Evolutionary conservation across 2,113 vertebrate species (phyloP).

Genomic region (Hydropotes inermis): DNA sequence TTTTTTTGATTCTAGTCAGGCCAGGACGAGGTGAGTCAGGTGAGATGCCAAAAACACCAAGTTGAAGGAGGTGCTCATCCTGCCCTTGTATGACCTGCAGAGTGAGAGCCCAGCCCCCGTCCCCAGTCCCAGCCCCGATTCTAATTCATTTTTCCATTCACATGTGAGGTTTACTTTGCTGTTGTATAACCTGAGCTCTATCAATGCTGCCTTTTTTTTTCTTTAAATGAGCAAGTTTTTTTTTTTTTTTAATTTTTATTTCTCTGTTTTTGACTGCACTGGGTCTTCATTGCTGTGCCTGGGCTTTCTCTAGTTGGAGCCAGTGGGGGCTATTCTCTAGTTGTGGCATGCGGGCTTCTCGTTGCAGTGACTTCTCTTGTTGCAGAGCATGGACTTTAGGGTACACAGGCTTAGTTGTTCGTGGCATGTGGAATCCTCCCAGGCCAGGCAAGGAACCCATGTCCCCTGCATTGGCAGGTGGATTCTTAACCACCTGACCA

Average conservation of each 20-base stretch:
- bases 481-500: background rate
- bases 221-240: background rate
- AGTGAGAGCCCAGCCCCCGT: background rate
- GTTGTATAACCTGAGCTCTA: background rate
- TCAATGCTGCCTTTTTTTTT: background rate
- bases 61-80: background rate
- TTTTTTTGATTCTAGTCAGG: background rate
- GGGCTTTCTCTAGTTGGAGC: background rate
- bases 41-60: background rate
- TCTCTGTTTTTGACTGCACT: background rate
- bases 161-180: background rate
- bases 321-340: background rate
- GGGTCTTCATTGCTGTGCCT: background rate
- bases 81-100: background rate
- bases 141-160: background rate
- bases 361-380: background rate
- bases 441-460: background rate
- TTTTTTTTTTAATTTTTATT: background rate
- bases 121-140: background rate
- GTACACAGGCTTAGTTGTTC: background rate
- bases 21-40: background rate
- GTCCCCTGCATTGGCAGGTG: background rate
- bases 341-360: accelerated
- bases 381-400: background rate
- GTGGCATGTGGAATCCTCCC: background rate